A percentile compares a stretch with the other conserved stretches of the same genome.
Evolutionary conservation across 2,113 vertebrate species (phyloP).

Genomic region (Epinephelus cyanopodus): DNA sequence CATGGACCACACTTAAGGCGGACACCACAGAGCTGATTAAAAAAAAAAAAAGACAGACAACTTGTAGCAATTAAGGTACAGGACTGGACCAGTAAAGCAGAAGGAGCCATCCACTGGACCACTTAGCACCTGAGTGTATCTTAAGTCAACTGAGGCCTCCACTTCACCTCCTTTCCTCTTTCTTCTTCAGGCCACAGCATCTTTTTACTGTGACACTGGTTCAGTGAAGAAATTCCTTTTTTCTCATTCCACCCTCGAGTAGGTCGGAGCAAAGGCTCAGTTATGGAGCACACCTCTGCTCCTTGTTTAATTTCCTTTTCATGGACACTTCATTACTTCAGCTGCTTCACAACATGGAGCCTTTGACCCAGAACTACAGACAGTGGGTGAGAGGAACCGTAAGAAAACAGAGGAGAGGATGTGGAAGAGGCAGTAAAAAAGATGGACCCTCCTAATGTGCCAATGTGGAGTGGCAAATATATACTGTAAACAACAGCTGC

Average conservation of each 20-base stretch:
- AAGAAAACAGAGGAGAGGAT: constrained; percentile 4
- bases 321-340: constrained; percentile 1
- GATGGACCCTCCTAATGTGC: not conserved
- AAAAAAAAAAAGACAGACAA: not conserved
- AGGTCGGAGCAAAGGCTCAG: constrained; percentile 1
- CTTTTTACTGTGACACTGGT: not conserved
- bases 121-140: not conserved
- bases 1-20: constrained; percentile 2
- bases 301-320: constrained; percentile 1
- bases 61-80: not conserved
- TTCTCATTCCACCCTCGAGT: not conserved
- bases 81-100: constrained; percentile 1
- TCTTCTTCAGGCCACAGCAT: not conserved
- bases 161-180: not conserved
- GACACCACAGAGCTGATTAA: not conserved
- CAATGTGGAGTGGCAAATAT: not conserved
- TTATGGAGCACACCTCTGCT: not conserved
- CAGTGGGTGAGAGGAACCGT: not conserved
- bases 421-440: constrained; percentile 7
- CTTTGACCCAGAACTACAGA: not conserved
- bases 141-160: constrained; percentile 1
- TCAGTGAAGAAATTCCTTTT: not conserved
- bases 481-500: not conserved
- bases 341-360: not conserved
- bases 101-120: not conserved